Base-by-base conservation (phyloP, 2,888 invertebrate species). In the Poecilus cupreus region DNA sequence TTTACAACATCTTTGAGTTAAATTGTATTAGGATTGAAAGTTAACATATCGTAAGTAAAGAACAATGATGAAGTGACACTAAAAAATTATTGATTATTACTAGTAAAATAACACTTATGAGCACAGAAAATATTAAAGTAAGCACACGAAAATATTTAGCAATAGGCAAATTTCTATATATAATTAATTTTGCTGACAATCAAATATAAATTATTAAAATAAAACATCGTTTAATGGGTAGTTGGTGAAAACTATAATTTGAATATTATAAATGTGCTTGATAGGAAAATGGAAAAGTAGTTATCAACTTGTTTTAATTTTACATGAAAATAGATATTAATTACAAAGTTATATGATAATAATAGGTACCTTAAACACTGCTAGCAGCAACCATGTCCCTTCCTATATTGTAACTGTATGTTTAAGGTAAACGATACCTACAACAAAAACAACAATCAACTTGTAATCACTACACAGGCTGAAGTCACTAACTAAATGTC, bases 331-430 rank as follows among this genome's bases (percentile, higher is more conserved):
- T 72, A 72, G 72, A 49, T 72, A 78, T 60, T 64, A 78, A 78
- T 78, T 78, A 60, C 77, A 77, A 76, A 76, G 54, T 76, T 57
- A 77, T 60, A 79, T 79, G 68, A 79, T 70, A 70, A 79, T 79
- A 37, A 70, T 79, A 79, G 68, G 79, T 79, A 79, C 79, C 79
- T 79, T 79, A 70, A 79, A 79, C 68, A 79, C 68, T 79, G 79
- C 79, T 49, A 70, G 49, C 68, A 49, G 68, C 79, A 68, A 37
- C 18, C 37, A 37, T 32, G 13, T 16, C 20, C 18, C 16, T 18
- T 37, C 18, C 64, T 68, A 68, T 5, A 39, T 60, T 43, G 20
- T 37, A 60, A 46, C 75, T 54, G 18, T 74, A 46, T 49, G 74
- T 75, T 75, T 75, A 75, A 75, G 75, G 75, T 75, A 26, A 24